Base-by-base conservation (phyloP, 2,113 vertebrate genomes). In the Garra rufa region DNA sequence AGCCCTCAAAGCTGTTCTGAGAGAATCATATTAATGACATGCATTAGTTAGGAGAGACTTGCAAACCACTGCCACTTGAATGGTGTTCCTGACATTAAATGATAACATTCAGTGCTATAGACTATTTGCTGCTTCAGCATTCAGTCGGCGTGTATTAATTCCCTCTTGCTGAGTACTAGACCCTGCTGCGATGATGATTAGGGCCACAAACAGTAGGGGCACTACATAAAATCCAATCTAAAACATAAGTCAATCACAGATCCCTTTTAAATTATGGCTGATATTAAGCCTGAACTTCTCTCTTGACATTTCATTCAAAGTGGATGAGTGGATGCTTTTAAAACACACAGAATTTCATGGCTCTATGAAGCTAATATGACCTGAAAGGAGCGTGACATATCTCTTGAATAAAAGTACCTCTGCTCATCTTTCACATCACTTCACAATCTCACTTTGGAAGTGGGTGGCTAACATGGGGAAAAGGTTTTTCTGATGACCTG, bases 391-490 rank as follows among this genome's bases (percentile, higher is more conserved):
- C 14, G 8, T 78, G 21, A 61, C 34, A 61, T n/a, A 43, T 59
- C 28, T 41, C 13, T 59, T 41, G 52, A 41, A 77, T 77, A 75
- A 77, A 59, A 59, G 34, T 8, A 77, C 50, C 41, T 43, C 55
- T 28, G 38, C 11, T 63, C n/a, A 57, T 63, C 76, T 63, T 28
- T 63, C 57, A 79, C 76, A 79, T 63, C 76, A 63, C 57, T 79
- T 79, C 38, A 15, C 21, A 10, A 79, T 80, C 15, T 63, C 59
- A 65, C 34, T 78, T 59, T 78, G 52, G 14, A 19, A 43, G 41
- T 9, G 24, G 38, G 7, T 21, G 57, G n/a, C 21, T 26, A 26
- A 34, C 63, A 38, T 3, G 8, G n/a, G 17, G 38, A 65, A 46
- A 63, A 79, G 9, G 9, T 9, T 63, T 79, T 79, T 28, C 15